These are phyloP conservation scores for Maccullochella peelii DNA, from an alignment of 2,113 vertebrate genomes.

Conservation along the genomic window DNA sequence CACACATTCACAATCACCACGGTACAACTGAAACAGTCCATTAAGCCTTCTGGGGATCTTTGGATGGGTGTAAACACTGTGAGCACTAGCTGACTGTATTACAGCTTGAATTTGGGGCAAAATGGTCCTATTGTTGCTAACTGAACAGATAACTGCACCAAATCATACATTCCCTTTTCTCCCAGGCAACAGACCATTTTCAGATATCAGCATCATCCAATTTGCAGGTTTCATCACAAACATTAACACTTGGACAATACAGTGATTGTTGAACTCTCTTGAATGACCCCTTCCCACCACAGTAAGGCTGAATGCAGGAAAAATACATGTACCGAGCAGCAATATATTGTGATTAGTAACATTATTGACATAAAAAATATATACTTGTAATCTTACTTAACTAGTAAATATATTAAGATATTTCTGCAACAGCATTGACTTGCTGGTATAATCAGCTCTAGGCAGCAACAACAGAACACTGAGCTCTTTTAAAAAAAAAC, in stretches of 20 bases:
- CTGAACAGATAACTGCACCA: slow-evolving; percentile 2
- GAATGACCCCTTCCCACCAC: not conserved
- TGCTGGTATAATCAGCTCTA: slow-evolving; percentile 66
- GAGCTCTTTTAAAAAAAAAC: slow-evolving; percentile 17
- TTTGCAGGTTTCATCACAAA: slow-evolving; percentile 30
- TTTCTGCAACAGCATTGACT: slow-evolving; percentile 69
- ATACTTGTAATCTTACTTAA: slow-evolving; percentile 61
- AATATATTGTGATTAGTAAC: slow-evolving; percentile 65
- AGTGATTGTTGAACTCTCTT: slow-evolving; percentile 1
- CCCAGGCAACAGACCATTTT: not conserved
- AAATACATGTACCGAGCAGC: slow-evolving; percentile 70
- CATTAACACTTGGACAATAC: slow-evolving; percentile 24
- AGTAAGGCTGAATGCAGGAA: slow-evolving; percentile 51
- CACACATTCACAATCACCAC: slow-evolving; percentile 60
- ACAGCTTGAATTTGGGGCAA: slow-evolving; percentile 2
- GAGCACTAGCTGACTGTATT: not conserved
- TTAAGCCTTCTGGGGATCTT: slow-evolving; percentile 37
- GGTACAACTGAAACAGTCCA: slow-evolving; percentile 34
- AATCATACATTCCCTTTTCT: not conserved
- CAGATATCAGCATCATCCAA: slow-evolving; percentile 18
- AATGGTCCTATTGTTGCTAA: slow-evolving; percentile 8
- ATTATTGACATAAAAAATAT: slow-evolving; percentile 64
- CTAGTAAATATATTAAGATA: slow-evolving; percentile 82
- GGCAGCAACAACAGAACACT: slow-evolving; percentile 59
- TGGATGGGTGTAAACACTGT: slow-evolving; percentile 32